Evolutionary conservation across 2,113 vertebrate species (phyloP).

Genomic region (Pycnonotus jocosus): DNA sequence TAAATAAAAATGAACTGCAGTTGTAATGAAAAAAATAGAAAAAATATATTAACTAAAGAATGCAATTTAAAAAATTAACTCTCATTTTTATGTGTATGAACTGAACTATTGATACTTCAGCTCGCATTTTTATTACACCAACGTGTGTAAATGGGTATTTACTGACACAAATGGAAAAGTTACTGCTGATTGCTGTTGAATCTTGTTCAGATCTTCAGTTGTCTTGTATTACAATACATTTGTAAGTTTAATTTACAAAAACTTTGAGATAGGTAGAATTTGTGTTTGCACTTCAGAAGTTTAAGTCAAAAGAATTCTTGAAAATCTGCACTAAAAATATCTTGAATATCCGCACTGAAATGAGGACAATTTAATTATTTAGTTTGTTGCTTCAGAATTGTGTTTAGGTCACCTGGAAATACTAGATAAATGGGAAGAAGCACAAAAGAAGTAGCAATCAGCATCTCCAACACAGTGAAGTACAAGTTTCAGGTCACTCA

Average conservation of each 20-base stretch:
- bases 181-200: background rate
- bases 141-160: background rate
- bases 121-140: background rate
- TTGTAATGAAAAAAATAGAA: background rate
- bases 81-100: background rate
- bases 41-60: rapidly evolving
- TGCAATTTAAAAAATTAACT: rapidly evolving
- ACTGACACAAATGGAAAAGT: background rate
- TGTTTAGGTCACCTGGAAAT: background rate
- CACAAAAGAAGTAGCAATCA: background rate
- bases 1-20: background rate
- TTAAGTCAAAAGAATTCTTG: background rate
- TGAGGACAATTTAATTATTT: background rate
- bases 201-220: background rate
- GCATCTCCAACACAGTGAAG: background rate
- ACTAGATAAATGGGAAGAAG: background rate
- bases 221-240: background rate
- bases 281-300: background rate
- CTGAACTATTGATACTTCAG: background rate
- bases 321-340: background rate
- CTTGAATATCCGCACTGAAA: background rate
- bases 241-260: background rate
- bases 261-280: background rate
- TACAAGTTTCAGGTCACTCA: background rate
- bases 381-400: background rate